A percentile compares a stretch with the other conserved stretches of the same genome.
phyloP scores from a whole-genome alignment of 1,140 invertebrate genomes.

The Drosophila pseudoananassae region DNA sequence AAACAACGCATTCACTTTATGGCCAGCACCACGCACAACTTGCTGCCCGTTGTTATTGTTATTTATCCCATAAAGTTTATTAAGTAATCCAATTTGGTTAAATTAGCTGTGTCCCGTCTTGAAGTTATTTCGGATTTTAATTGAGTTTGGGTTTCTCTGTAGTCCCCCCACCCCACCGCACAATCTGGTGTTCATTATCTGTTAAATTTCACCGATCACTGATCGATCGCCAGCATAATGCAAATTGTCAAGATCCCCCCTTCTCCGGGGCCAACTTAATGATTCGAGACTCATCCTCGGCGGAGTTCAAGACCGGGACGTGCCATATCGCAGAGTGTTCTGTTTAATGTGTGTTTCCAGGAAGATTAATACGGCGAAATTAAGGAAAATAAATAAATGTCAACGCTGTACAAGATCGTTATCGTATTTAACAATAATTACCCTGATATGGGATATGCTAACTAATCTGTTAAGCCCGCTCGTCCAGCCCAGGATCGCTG shows the following conservation, averaged over 20 bases:
- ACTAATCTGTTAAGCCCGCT: conserved; percentile 83
- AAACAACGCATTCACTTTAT: conserved; percentile 71
- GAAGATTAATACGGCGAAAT: conserved; percentile 84
- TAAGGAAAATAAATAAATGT: conserved; percentile 84
- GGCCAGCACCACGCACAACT: conserved; percentile 55
- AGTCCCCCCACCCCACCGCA: conserved; percentile 7
- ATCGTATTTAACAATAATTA: conserved; percentile 84
- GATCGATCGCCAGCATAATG: conserved; percentile 72
- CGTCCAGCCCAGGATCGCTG: conserved; percentile 41
- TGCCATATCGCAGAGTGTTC: conserved; percentile 58
- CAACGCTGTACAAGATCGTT: conserved; percentile 84
- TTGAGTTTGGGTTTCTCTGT: conserved; percentile 61
- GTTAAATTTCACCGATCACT: conserved; percentile 49
- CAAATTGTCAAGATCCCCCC: conserved; percentile 67
- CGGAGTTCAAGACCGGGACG: conserved; percentile 39
- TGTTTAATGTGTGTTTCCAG: conserved; percentile 77
- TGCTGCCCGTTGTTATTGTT: conserved; percentile 56
- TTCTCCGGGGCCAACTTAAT: conserved; percentile 30
- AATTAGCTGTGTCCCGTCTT: conserved; percentile 70
- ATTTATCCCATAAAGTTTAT: conserved; percentile 83
- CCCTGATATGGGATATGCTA: conserved; percentile 84
- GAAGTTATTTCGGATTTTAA: conserved; percentile 51
- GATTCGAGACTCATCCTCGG: conserved; percentile 20
- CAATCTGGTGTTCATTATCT: conserved; percentile 21
- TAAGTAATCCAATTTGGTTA: conserved; percentile 84